Percentiles rank a stretch among this genome's conserved stretches.
These are phyloP conservation scores for Damaliscus lunatus DNA, from an alignment of 2,113 vertebrate genomes.

Conservation along the genomic window DNA sequence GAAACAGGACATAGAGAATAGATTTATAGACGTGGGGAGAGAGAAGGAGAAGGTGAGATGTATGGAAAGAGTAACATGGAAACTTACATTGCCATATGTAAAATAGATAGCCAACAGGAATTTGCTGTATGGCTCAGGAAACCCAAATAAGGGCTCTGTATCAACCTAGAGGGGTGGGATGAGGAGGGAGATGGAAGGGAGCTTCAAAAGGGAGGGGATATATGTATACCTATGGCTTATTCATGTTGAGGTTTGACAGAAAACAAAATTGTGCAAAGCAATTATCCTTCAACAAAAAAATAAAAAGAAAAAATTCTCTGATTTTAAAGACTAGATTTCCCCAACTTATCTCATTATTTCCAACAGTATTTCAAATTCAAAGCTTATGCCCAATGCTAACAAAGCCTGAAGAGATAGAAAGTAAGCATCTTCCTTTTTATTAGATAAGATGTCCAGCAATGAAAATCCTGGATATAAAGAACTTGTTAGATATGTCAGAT, in stretches of 20 bases:
- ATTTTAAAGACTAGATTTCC: not conserved
- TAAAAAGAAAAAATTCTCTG: not conserved
- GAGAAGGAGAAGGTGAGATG: not conserved
- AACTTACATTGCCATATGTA: not conserved
- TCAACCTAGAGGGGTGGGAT: not conserved
- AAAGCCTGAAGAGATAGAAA: constrained; percentile 11
- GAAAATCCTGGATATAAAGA: constrained; percentile 66
- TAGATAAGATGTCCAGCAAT: constrained; percentile 68
- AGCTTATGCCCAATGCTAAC: not conserved
- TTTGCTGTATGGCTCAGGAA: not conserved
- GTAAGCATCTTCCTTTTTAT: constrained; percentile 53
- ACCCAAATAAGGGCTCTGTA: not conserved
- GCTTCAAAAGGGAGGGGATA: not conserved
- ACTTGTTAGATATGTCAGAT: constrained; percentile 73
- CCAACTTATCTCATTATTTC: not conserved
- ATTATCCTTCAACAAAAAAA: not conserved
- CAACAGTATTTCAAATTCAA: constrained; percentile 21
- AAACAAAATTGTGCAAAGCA: not conserved
- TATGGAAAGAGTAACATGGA: not conserved
- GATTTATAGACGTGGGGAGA: not conserved
- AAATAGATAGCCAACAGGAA: not conserved
- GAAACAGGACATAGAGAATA: not conserved
- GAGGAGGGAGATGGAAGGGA: not conserved
- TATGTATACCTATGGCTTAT: not conserved
- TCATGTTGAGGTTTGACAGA: not conserved